These are phyloP conservation scores for Strigamia transsilvanica DNA, from an alignment of 2,888 invertebrate species.

Conservation along the genomic window DNA sequence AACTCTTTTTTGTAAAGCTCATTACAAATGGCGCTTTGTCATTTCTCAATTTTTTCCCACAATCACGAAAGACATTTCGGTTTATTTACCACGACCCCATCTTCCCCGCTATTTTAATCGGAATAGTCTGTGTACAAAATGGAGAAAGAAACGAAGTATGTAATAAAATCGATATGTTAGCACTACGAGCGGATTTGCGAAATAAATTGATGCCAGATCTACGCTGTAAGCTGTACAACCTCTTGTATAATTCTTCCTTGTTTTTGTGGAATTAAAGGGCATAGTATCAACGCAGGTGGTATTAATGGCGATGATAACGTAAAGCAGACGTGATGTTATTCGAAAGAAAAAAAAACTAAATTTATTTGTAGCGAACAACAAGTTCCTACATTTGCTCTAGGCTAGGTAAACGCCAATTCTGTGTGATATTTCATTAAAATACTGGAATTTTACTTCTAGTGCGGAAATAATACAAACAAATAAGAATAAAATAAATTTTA, in stretches of 20 bases:
- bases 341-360: background rate
- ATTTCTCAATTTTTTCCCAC: background rate
- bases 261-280: constrained; percentile 20
- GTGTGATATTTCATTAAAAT: too few relatives aligned
- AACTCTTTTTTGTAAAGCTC: background rate
- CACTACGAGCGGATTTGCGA: background rate
- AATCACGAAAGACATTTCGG: background rate
- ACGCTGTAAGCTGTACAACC: background rate
- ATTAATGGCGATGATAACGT: constrained; percentile 14
- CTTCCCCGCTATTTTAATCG: constrained; percentile 38
- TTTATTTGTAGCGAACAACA: background rate
- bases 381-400: background rate
- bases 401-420: background rate
- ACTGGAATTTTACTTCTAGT: too few relatives aligned
- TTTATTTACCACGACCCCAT: constrained; percentile 20
- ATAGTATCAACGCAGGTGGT: constrained; percentile 27
- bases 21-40: background rate
- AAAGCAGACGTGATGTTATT: constrained; percentile 20
- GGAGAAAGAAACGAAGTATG: constrained; percentile 1
- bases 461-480: too few relatives aligned
- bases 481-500: too few relatives aligned
- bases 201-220: constrained; percentile 20
- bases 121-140: constrained; percentile 43
- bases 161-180: constrained; percentile 28
- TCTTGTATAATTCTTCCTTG: background rate